Percentiles rank a stretch among this genome's conserved stretches.
These are phyloP conservation scores for Bambusicola thoracicus DNA, from an alignment of 2,113 vertebrate genomes.

Conservation along the genomic window DNA sequence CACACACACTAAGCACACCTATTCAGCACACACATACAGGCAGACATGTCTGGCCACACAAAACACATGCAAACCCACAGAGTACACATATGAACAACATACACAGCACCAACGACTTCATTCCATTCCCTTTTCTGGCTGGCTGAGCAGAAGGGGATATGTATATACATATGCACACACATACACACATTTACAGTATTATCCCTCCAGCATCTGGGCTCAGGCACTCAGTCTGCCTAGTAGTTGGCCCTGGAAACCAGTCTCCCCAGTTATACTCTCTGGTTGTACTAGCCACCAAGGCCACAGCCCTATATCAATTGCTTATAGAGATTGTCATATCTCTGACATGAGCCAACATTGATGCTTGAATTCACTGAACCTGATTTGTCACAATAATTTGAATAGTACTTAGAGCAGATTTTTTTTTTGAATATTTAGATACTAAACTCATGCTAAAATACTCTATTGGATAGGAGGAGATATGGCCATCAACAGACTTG, in stretches of 20 bases:
- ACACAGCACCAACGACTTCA: not conserved
- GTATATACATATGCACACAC: not conserved
- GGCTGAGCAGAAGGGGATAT: not conserved
- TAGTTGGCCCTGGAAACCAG: not conserved
- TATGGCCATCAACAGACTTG: not conserved
- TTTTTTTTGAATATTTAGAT: not conserved
- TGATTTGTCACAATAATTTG: not conserved
- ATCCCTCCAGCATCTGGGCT: not conserved
- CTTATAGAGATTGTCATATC: not conserved
- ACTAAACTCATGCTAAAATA: not conserved
- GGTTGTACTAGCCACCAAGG: rapidly evolving
- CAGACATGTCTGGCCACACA: rapidly evolving
- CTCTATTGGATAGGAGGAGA: not conserved
- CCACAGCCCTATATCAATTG: not conserved
- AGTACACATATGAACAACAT: not conserved
- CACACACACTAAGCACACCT: not conserved
- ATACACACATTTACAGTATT: not conserved
- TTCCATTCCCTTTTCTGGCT: not conserved
- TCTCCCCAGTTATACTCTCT: not conserved
- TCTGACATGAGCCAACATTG: not conserved
- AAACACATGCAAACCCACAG: not conserved
- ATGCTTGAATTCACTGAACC: not conserved
- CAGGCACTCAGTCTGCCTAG: not conserved
- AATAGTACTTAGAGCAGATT: not conserved
- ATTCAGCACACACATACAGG: no score